Base-by-base conservation (phyloP, 2,113 vertebrate genomes). In the Alethe castanea region DNA sequence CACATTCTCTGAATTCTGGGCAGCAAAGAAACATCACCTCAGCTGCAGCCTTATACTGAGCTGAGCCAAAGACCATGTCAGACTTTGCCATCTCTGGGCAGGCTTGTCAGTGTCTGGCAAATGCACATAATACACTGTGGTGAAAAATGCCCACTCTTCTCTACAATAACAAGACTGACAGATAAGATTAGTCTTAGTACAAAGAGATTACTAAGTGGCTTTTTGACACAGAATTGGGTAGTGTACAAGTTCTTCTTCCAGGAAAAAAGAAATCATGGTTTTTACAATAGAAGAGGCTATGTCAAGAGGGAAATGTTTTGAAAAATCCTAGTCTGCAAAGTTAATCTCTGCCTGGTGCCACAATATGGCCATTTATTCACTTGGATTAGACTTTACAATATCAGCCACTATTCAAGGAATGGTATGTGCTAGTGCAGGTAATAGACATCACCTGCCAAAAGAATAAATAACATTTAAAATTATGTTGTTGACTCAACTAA, bases 81-180 rank as follows among this genome's bases (percentile, higher is more conserved):
- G 86, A 53, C 23, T 74, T 80, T 80, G 80, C 80, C 64, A 26
- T 36, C 76, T 69, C 81, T 22, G 31, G 65, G 31, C 23, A 35
- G 59, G 52, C 26, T 48, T 52, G 42, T 35, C 35, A 61, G 35
- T 15, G 1, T 24, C 56, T 64, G 62, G 66, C 40, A 61, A 94
- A 66, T 1, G 1, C 8, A 1, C 0, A 0, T 19, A 18, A 64
- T 8, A 36, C 22, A 10, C 50, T 2, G 19, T 5, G 2, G 42
- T 35, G 20, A 77, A 67, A 88, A 92, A 72, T 19, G 48, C 53
- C 81, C 25, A 2, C 54, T 76, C 24, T 61, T 16, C 62, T 85
- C 74, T 36, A 61, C 1, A 1, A 7, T 5, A 86, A 69, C 9
- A 31, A 48, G 69, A n/a, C 42, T 22, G 57, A 66, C 6, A 66